Evolutionary conservation across 53 echinoderm and acorn worm species (phyloP).

Genomic region (Antedon mediterranea): DNA sequence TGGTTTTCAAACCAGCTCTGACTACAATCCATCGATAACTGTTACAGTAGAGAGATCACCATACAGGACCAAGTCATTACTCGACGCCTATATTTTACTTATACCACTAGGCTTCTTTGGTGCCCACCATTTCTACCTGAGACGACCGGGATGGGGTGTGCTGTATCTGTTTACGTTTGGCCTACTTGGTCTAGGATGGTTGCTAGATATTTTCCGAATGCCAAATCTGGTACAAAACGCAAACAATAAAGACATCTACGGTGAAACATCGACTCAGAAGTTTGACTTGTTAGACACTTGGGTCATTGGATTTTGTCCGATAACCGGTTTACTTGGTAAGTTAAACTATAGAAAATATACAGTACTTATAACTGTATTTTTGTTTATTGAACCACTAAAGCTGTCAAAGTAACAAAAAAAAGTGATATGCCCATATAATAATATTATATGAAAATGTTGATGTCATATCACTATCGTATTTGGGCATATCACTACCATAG

Average conservation of each 20-base stretch:
- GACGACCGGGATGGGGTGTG: slow-evolving; percentile 27
- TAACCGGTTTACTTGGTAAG: neutral
- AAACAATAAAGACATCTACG: slow-evolving; percentile 5
- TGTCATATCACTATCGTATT: too few species aligned
- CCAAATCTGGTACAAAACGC: slow-evolving; percentile 27
- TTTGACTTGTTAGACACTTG: neutral
- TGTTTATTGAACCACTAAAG: too few species aligned
- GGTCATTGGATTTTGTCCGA: neutral
- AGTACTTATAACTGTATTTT: too few species aligned
- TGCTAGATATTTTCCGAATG: slow-evolving; percentile 41
- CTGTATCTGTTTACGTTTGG: slow-evolving; percentile 49
- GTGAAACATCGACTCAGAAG: neutral
- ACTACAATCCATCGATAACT: neutral
- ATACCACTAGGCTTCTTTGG: slow-evolving; percentile 30
- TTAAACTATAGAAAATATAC: neutral
- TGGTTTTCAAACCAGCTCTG: neutral
- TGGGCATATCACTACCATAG: too few species aligned
- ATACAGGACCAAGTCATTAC: neutral
- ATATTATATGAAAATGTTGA: too few species aligned
- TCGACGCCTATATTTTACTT: neutral
- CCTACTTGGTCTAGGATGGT: slow-evolving; percentile 45
- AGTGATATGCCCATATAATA: too few species aligned
- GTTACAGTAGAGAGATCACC: neutral
- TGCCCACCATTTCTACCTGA: slow-evolving; percentile 54
- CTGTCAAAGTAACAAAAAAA: too few species aligned